These are phyloP conservation scores for Dendropsophus ebraccatus DNA, from an alignment of 2,113 vertebrate genomes.

Conservation along the genomic window DNA sequence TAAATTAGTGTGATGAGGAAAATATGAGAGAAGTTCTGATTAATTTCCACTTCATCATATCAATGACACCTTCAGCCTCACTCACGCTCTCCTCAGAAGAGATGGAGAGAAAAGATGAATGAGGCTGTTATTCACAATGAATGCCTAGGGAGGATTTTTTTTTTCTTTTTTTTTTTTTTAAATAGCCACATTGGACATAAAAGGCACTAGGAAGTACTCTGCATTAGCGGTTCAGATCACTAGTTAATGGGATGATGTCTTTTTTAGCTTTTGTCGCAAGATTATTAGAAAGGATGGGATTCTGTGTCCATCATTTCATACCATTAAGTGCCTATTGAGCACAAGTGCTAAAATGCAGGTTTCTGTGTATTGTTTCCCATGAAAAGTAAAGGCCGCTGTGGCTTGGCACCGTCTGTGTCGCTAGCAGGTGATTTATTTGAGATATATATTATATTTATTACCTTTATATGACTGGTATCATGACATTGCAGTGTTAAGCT, in stretches of 20 bases:
- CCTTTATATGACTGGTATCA: constrained; percentile 91
- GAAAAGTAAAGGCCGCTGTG: constrained; percentile 85
- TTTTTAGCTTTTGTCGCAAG: constrained; percentile 99
- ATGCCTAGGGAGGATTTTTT: constrained; percentile 88
- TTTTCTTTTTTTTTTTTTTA: constrained; percentile 16
- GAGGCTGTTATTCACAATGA: constrained; percentile 85
- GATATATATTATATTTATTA: constrained; percentile 77
- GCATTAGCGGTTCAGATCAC: constrained; percentile 97
- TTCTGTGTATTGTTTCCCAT: constrained; percentile 86
- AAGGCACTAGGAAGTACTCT: constrained; percentile 94
- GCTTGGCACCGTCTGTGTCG: constrained; percentile 90
- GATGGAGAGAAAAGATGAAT: constrained; percentile 95
- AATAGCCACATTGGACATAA: constrained; percentile 87
- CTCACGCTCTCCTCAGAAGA: constrained; percentile 87
- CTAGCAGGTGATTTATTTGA: constrained; percentile 91
- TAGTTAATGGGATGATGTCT: constrained; percentile 99
- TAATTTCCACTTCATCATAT: constrained; percentile 93
- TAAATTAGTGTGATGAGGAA: constrained; percentile 84
- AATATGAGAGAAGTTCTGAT: constrained; percentile 90
- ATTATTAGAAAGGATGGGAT: constrained; percentile 97
- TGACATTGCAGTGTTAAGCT: constrained; percentile 70
- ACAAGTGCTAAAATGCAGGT: constrained; percentile 90
- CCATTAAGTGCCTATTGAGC: constrained; percentile 88
- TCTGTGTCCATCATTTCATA: constrained; percentile 83
- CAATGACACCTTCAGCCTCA: constrained; percentile 93